phyloP scores from a whole-genome alignment of 2,888 invertebrate genomes.

The Catotricha subobsoleta region DNA sequence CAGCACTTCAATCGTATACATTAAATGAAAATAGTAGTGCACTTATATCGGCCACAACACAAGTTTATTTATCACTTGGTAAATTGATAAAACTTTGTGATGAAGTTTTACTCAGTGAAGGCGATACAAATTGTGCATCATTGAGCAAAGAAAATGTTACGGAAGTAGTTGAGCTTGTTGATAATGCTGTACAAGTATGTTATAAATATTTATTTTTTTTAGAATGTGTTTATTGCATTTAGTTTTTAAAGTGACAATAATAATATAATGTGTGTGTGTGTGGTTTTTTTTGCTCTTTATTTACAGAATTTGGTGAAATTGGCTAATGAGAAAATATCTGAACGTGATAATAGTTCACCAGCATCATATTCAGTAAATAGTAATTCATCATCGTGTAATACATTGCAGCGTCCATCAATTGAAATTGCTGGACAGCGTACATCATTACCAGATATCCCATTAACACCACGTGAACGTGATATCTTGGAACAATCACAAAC shows the following conservation, averaged over 20 bases:
- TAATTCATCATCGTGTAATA: slow-evolving; percentile 17
- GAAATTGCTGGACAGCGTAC: slow-evolving; percentile 41
- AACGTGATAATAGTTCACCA: slow-evolving; percentile 24
- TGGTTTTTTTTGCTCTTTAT: slow-evolving; percentile 10
- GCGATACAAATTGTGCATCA: slow-evolving; percentile 30
- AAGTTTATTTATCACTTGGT: slow-evolving; percentile 71
- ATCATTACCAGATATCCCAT: slow-evolving; percentile 60
- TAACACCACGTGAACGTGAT: slow-evolving; percentile 45
- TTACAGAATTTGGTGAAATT: slow-evolving; percentile 51
- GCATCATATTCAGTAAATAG: slow-evolving; percentile 11
- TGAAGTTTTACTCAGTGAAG: slow-evolving; percentile 61
- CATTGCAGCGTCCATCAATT: slow-evolving; percentile 22
- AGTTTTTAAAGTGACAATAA: not conserved
- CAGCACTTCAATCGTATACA: slow-evolving; percentile 29
- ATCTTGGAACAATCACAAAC: slow-evolving; percentile 30
- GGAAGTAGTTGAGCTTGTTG: slow-evolving; percentile 49
- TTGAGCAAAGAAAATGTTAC: slow-evolving; percentile 43
- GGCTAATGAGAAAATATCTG: slow-evolving; percentile 65
- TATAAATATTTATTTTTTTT: slow-evolving; percentile 5
- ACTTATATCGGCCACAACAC: slow-evolving; percentile 54
- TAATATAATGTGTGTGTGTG: not conserved
- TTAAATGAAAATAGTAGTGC: slow-evolving; percentile 27
- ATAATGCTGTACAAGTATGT: slow-evolving; percentile 50
- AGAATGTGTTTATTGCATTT: slow-evolving; percentile 5
- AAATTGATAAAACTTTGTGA: slow-evolving; percentile 79